Base-by-base conservation (phyloP, 23 tunicate species). In the Trididemnum miniatum region DNA sequence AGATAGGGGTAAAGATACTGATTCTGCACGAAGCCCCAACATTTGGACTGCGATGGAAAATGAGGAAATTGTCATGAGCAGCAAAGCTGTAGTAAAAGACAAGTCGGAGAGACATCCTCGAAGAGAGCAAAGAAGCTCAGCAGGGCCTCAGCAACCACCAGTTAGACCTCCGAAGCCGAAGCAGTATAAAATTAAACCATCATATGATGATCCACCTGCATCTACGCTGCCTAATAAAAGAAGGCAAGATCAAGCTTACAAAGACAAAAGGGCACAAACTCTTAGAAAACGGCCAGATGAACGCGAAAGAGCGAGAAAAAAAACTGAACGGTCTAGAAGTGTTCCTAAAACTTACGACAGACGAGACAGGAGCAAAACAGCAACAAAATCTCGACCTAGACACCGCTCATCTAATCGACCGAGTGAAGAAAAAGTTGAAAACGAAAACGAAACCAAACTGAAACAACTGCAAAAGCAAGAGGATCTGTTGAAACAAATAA, bases 91-190 rank as follows among this genome's bases (percentile, higher is more conserved):
- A 28, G 39, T 32, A 28, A 2, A 4, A 4, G 38, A 29, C 37
- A 20, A 22, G 15, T 12, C 29, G 3, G 29, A 62, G 15, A 37
- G 32, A 22, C 38, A 7, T 30, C 9, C 15, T 30, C 38, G 37
- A 12, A 33, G 37, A 22, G 38, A 67, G 75, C 67, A 62, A 5
- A 25, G 26, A 62, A n/a, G 22, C 20, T 27, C 35, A 5, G 4
- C 2, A 5, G 27, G 20, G n/a, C 22, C 28, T 40, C 82, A 77
- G 25, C 66, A 51, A 54, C 82, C 82, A 9, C 82, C 82, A 2
- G 66, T 18, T 12, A 50, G 66, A 2, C 82, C 82, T 24, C 82
- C 82, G 2, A 77, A 77, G 38, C 82, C 82, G 25, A 77, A 77
- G 26, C 82, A 77, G 35, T 77, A 77, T 38, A 77, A 52, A 12